Conservation (phyloP, 2,797 vertebrate species). For the Platalea minor region DNA sequence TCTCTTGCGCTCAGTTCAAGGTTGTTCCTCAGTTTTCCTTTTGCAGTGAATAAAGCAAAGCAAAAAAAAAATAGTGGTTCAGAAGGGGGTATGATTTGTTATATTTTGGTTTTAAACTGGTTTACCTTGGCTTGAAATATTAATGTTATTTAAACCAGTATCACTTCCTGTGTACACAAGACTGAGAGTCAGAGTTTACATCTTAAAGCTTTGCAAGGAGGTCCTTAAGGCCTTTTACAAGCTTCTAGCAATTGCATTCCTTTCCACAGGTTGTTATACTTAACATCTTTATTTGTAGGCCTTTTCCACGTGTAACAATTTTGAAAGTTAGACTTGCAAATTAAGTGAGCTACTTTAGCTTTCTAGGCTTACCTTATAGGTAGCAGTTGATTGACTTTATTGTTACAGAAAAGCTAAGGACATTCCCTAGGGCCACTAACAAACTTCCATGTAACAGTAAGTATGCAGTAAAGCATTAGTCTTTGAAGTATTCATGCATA, state of each 20-base stretch:
- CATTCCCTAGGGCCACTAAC: slow-evolving; percentile 36
- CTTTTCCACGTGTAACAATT: background rate
- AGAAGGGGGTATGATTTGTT: background rate
- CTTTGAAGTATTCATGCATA: slow-evolving; percentile 42
- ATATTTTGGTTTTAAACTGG: background rate
- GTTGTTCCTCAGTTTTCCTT: background rate
- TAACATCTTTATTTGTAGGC: background rate
- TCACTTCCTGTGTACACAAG: background rate
- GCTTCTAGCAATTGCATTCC: background rate
- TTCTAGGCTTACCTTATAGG: background rate
- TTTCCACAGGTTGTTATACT: background rate
- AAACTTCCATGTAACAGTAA: background rate
- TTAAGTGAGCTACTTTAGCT: background rate
- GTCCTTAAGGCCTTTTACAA: background rate
- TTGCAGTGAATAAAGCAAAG: background rate
- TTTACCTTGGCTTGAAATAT: background rate
- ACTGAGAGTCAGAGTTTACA: background rate
- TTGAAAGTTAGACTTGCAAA: slow-evolving; percentile 49
- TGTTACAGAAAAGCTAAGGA: slow-evolving; percentile 23
- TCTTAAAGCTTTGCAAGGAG: background rate
- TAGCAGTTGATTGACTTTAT: slow-evolving; percentile 39
- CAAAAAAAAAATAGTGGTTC: background rate
- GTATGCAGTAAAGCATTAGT: background rate
- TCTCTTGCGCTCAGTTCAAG: background rate
- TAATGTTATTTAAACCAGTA: background rate